Evolutionary conservation across 1,140 invertebrate species (phyloP).

Genomic region (Ptiloglossa arizonensis): DNA sequence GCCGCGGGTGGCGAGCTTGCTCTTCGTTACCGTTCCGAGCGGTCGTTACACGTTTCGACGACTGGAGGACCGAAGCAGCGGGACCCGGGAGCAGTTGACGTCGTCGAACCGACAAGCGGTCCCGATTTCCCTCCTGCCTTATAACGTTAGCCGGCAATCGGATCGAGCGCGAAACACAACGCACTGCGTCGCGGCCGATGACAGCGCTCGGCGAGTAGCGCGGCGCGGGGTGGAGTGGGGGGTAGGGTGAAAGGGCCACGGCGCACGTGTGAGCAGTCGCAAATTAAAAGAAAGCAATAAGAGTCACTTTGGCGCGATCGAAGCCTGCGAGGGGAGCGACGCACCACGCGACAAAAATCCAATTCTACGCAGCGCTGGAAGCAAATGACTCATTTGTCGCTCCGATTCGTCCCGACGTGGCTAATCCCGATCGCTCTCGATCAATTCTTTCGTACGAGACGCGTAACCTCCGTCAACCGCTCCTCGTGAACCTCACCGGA

Average conservation of each 20-base stretch:
- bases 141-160: conserved; percentile 54
- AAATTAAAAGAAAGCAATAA: conserved; percentile 67
- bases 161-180: conserved; percentile 13
- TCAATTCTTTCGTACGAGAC: not conserved
- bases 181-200: not conserved
- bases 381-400: conserved; percentile 45
- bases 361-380: conserved; percentile 24
- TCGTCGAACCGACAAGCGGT: not conserved
- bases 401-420: conserved; percentile 29
- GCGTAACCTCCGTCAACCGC: no score
- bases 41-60: conserved; percentile 56
- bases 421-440: conserved; percentile 19
- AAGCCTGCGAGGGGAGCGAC: conserved; percentile 10
- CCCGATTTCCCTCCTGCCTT: conserved; percentile 12
- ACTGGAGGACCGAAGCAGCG: conserved; percentile 39
- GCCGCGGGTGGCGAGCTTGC: conserved; percentile 61
- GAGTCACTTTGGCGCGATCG: conserved; percentile 56
- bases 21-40: conserved; percentile 60
- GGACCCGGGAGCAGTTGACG: not conserved
- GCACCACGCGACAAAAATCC: conserved; percentile 36
- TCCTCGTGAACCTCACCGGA: no score
- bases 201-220: no score
- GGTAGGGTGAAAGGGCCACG: conserved; percentile 13
- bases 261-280: conserved; percentile 58
- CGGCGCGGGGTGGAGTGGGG: no score